phyloP scores from a whole-genome alignment of 2,888 invertebrate genomes.

The Rugalucina vietnamica region DNA sequence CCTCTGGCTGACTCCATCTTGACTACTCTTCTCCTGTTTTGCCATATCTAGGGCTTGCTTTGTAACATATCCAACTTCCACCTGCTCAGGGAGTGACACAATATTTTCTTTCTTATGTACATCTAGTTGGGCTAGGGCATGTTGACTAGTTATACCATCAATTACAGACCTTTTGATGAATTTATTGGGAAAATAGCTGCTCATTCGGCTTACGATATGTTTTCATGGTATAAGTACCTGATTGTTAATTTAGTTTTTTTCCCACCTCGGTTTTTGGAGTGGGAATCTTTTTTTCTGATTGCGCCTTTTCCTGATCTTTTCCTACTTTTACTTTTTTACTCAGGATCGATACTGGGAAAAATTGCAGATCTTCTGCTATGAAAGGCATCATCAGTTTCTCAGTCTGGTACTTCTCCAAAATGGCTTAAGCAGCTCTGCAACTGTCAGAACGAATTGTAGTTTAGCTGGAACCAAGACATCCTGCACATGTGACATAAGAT shows the following conservation, averaged over 20 bases:
- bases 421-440: constrained; percentile 25
- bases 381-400: constrained; percentile 26
- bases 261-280: too few relatives aligned
- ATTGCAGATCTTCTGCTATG: constrained; percentile 7
- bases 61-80: constrained; percentile 34
- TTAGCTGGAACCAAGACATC: background rate
- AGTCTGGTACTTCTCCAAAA: background rate
- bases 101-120: constrained; percentile 32
- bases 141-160: constrained; percentile 16
- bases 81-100: constrained; percentile 22
- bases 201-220: too few relatives aligned
- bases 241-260: too few relatives aligned
- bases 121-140: constrained; percentile 17
- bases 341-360: constrained; percentile 8
- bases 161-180: constrained; percentile 37
- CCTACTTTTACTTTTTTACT: too few relatives aligned
- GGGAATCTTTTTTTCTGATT: too few relatives aligned
- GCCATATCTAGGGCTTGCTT: constrained; percentile 27
- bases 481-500: background rate
- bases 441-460: background rate
- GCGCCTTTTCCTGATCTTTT: too few relatives aligned
- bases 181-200: too few relatives aligned
- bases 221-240: too few relatives aligned
- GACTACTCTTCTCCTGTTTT: constrained; percentile 10
- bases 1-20: constrained; percentile 42